Evolutionary conservation across 2,888 invertebrate species (phyloP).

Genomic region (Ormia ochracea): DNA sequence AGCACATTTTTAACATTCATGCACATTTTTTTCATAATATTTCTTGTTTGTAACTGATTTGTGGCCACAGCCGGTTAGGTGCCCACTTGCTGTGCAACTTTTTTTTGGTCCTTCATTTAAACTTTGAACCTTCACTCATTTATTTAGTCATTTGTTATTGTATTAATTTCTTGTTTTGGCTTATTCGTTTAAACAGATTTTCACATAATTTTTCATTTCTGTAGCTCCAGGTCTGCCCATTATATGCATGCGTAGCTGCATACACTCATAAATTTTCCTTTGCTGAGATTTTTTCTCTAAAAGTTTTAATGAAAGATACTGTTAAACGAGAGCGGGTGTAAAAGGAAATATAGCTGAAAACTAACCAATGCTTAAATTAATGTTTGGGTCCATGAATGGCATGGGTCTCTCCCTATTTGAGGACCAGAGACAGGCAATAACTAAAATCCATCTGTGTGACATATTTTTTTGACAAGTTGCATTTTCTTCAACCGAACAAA

Average conservation of each 20-base stretch:
- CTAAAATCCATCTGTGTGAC: too few relatives aligned
- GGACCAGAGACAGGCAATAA: too few relatives aligned
- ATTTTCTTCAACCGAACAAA: too few relatives aligned
- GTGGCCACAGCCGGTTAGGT: background rate
- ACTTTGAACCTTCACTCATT: background rate
- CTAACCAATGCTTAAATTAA: too few relatives aligned
- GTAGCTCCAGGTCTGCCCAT: background rate
- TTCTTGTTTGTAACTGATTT: background rate
- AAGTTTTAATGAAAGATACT: constrained; percentile 41
- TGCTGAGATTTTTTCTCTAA: constrained; percentile 10
- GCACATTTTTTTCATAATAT: too few relatives aligned
- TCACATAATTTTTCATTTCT: background rate
- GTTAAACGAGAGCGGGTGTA: background rate
- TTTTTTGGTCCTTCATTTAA: background rate
- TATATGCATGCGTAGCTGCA: background rate
- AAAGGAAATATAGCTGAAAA: background rate
- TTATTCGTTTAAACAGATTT: constrained; percentile 5
- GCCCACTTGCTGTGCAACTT: background rate
- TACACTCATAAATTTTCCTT: background rate
- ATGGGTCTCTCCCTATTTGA: too few relatives aligned
- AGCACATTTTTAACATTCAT: too few relatives aligned
- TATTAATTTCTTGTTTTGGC: constrained; percentile 11
- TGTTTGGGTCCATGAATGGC: too few relatives aligned
- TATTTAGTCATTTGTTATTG: background rate
- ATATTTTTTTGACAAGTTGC: too few relatives aligned